Conservation (phyloP, 2,797 vertebrate genomes). For the Trematomus bernacchii region DNA sequence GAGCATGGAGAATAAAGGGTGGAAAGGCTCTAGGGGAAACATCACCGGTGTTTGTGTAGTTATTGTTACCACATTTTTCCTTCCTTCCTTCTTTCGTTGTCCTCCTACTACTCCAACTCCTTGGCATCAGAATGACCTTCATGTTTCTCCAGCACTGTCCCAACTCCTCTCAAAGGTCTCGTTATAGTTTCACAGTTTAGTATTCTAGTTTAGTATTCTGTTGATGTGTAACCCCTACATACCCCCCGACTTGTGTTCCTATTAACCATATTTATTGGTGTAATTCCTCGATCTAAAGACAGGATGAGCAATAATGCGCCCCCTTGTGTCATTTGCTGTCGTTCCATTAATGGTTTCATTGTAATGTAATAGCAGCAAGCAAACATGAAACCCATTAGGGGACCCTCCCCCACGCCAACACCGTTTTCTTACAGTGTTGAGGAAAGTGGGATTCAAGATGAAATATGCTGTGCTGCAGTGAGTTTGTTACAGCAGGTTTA, state of each 20-base stretch:
- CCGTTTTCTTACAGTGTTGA: constrained; percentile 9
- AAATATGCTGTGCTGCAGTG: constrained; percentile 14
- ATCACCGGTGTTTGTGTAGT: constrained; percentile 63
- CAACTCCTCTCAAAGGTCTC: constrained; percentile 24
- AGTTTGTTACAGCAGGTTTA: constrained; percentile 33
- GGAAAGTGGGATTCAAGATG: constrained; percentile 30
- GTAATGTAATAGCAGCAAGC: constrained; percentile 46
- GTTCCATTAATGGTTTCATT: constrained; percentile 72
- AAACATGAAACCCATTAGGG: constrained; percentile 55
- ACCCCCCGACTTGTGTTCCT: constrained; percentile 32
- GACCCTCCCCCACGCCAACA: neutral
- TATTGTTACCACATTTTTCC: constrained; percentile 60
- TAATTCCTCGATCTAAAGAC: constrained; percentile 68
- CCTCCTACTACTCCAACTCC: constrained; percentile 21
- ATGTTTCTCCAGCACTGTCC: constrained; percentile 35
- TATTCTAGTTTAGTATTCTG: constrained; percentile 56
- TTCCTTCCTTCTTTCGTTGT: constrained; percentile 32
- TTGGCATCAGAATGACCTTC: constrained; percentile 39
- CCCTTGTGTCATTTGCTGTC: constrained; percentile 57
- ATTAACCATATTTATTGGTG: constrained; percentile 74
- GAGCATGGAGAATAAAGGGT: constrained; percentile 63
- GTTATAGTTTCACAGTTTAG: constrained; percentile 33
- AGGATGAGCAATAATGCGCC: constrained; percentile 52
- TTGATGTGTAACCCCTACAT: constrained; percentile 26
- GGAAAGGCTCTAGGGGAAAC: constrained; percentile 66